Base-by-base conservation (phyloP, 2,797 vertebrate genomes). In the Enteromius paludinosus region DNA sequence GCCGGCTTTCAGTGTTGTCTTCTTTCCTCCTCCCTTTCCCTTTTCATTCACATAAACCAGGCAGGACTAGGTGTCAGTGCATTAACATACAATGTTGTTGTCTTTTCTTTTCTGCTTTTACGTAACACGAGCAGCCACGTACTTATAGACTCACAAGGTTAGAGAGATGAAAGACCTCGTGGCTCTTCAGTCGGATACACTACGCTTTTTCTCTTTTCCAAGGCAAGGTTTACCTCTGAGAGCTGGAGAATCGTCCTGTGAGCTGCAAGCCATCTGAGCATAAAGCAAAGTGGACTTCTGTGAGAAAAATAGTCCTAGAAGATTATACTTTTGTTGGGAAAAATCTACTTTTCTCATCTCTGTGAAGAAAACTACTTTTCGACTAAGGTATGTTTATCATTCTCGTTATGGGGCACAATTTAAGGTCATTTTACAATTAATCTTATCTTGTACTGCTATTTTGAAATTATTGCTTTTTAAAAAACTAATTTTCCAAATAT, bases 81-180 rank as follows among this genome's bases (percentile, higher is more conserved):
- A 93, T 93, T 93, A 93, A 78, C 89, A 92, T 92, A 92, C 89
- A 91, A 92, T 91, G 87, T 81, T 85, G 23, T 86, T 87, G 88
- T 9, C n/a, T 87, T 83, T 91, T 93, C 43, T 90, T 89, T 89
- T 90, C 79, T 49, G 68, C 88, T 89, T 93, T 91, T 92, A 92
- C 77, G 81, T 92, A 91, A 92, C 85, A 82, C 52, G 59, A 82
- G 89, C 87, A 72, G 78, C 75, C 86, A 82, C 87, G 90, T 92
- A 93, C 88, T 92, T 94, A 94, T 92, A 94, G 89, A 83, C 86
- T 84, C 49, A 85, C 89, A 88, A 90, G 82, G 87, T 87, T 79
- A 85, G 91, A 85, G 92, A 93, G 88, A 95, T 95, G 93, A 95
- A 93, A 91, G 90, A 92, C 86, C 87, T 88, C 45, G 88, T 88